Conservation (phyloP, 2,113 vertebrate genomes). For the Rissa tridactyla region DNA sequence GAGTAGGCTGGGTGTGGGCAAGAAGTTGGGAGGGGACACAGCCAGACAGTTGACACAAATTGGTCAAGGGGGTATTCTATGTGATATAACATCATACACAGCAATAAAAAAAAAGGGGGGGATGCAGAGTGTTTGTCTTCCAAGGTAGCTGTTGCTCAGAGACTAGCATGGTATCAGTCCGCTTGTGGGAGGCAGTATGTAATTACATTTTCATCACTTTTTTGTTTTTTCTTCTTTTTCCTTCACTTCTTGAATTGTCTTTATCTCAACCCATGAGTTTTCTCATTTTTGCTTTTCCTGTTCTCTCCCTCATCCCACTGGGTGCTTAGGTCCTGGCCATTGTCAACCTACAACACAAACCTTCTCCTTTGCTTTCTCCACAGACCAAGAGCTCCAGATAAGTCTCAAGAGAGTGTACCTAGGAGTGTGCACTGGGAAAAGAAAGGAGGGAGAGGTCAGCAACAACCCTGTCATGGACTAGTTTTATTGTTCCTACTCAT, state of each 20-base stretch:
- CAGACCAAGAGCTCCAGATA: background rate
- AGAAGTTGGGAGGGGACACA: background rate
- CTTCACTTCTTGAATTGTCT: background rate
- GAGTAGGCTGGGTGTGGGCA: background rate
- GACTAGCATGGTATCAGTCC: background rate
- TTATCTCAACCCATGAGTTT: background rate
- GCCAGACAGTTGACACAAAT: background rate
- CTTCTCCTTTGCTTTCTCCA: background rate
- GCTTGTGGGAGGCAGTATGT: background rate
- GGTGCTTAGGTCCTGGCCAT: background rate
- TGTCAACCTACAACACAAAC: background rate
- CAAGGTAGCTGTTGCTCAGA: background rate
- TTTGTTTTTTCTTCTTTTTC: background rate
- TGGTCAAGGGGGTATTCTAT: background rate
- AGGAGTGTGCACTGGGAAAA: background rate
- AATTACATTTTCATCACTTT: background rate
- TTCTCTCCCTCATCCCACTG: background rate
- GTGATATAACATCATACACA: background rate
- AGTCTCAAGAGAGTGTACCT: background rate
- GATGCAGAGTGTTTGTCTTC: background rate
- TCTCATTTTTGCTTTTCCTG: background rate
- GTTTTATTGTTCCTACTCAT: background rate
- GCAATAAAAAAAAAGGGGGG: rapidly evolving
- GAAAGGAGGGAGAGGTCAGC: background rate
- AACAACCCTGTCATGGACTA: background rate